Base-by-base conservation (phyloP, 2,888 invertebrate genomes). In the Trichogramma dendrolimi region DNA sequence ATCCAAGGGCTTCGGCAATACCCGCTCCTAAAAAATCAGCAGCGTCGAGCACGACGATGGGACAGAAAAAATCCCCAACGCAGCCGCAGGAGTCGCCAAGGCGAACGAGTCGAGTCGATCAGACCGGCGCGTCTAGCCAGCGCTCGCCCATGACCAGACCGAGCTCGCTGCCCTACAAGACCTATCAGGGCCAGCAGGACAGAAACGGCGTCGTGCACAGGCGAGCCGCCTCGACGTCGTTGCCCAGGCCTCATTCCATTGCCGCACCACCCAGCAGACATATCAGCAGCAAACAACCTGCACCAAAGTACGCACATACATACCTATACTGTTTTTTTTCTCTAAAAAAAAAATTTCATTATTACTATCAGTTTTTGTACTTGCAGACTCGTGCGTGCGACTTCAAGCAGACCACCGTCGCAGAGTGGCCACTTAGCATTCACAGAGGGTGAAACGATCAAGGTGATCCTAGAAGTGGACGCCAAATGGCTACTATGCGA, bases 371-470 rank as follows among this genome's bases (percentile, higher is more conserved):
- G 1, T 27, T 27, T 27, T 27, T 27, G 11, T 53, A 39, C 43
- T 79, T 79, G 38, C 75, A 86, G 90, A 79, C 85, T 87, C 75
- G 90, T 90, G 60, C 83, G 88, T 73, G 89, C 91, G 4, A 77
- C 90, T 48, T 87, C 87, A 79, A 89, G 90, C 72, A 83, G 89
- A 70, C 79, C 88, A 62, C 88, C 89, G n/a, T 87, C 89, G 1
- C 89, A 89, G 73, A 89, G 87, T 55, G 90, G 90, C 8, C 90
- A 90, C 72, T 81, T 91, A 47, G 86, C 89, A 10, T 91, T 89
- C 80, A 88, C 87, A 75, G 89, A 90, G 76, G 90, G 90, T 14
- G 90, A 90, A 74, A 83, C 85, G 50, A 81, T 91, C 53, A 86
- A 86, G 65, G 84, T 91, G 44, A 86, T 90, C 55, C 80, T 90